phyloP scores from a whole-genome alignment of 2,888 invertebrate genomes.

The Chromoteleia sp. region DNA sequence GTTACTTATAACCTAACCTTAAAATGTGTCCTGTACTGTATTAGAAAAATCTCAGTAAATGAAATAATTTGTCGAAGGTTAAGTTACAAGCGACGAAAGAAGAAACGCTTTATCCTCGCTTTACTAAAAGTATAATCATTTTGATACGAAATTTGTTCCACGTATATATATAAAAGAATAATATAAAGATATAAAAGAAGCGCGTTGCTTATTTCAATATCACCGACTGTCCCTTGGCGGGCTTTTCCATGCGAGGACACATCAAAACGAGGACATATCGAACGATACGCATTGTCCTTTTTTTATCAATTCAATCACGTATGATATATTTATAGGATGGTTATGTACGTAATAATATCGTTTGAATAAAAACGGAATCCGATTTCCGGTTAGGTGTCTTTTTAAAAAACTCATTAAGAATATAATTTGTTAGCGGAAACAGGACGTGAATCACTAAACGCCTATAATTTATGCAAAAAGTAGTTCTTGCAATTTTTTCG shows the following conservation, averaged over 20 bases:
- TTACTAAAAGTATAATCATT: too few species aligned
- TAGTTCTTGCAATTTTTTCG: constrained; percentile 11
- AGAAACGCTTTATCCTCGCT: too few species aligned
- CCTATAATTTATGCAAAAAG: constrained; percentile 51
- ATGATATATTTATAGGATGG: constrained; percentile 23
- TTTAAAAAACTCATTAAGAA: constrained; percentile 45
- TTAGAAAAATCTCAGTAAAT: too few species aligned
- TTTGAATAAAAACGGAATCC: constrained; percentile 49
- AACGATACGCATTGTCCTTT: constrained; percentile 19
- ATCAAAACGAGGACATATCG: constrained; percentile 19
- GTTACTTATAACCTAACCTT: too few species aligned
- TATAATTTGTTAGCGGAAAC: constrained; percentile 50
- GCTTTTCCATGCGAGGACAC: constrained; percentile 67
- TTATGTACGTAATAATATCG: constrained; percentile 27
- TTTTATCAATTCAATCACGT: constrained; percentile 33
- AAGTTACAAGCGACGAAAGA: too few species aligned
- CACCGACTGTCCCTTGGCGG: constrained; percentile 77
- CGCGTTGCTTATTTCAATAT: constrained; percentile 83
- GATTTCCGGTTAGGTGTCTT: constrained; percentile 52
- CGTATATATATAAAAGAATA: too few species aligned
- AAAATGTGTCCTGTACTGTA: too few species aligned
- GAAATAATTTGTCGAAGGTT: too few species aligned
- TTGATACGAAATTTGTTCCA: too few species aligned
- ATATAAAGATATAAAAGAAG: constrained; percentile 83
- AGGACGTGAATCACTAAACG: constrained; percentile 47